Conservation (phyloP, 2,888 invertebrate genomes). For the Netelia virgata region DNA sequence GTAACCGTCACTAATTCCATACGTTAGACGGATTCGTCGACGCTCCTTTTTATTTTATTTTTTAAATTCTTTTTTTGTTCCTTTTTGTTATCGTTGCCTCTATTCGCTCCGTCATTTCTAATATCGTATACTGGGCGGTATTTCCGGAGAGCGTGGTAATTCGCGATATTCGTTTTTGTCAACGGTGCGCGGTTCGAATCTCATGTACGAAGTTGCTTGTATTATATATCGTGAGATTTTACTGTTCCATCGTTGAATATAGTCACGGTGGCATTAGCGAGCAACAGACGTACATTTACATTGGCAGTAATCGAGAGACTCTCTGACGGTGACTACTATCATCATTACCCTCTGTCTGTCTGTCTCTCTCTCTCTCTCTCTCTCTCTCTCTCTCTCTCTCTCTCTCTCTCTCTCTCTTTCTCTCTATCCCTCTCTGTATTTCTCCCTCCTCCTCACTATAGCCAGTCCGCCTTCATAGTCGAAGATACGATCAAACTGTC, state of each 20-base stretch:
- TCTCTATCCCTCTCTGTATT: too few species aligned
- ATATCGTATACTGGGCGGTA: background rate
- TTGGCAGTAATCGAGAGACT: conserved; percentile 79
- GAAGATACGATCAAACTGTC: conserved; percentile 83
- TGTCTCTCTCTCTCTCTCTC: background rate
- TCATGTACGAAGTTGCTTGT: conserved; percentile 5
- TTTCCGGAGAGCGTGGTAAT: conserved; percentile 49
- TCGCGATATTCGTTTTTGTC: conserved; percentile 15
- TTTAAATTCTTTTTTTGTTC: background rate
- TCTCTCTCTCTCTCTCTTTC: too few species aligned
- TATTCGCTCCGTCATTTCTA: background rate
- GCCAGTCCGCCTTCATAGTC: conserved; percentile 44
- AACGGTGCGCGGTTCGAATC: conserved; percentile 24
- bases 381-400: conserved; percentile 55
- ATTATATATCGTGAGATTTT: background rate
- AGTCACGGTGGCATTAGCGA: conserved; percentile 43
- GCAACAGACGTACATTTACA: conserved; percentile 76
- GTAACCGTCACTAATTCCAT: too few species aligned
- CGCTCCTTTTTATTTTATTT: background rate
- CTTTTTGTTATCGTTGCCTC: background rate
- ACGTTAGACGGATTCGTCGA: too few species aligned
- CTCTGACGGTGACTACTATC: conserved; percentile 77
- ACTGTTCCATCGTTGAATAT: background rate
- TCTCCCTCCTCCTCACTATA: too few species aligned
- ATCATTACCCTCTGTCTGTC: conserved; percentile 82